Percentiles rank a stretch among this genome's conserved stretches.
Conservation (phyloP, 37 sponge, comb jelly and placozoan species). For the Ephydatia muelleri region DNA sequence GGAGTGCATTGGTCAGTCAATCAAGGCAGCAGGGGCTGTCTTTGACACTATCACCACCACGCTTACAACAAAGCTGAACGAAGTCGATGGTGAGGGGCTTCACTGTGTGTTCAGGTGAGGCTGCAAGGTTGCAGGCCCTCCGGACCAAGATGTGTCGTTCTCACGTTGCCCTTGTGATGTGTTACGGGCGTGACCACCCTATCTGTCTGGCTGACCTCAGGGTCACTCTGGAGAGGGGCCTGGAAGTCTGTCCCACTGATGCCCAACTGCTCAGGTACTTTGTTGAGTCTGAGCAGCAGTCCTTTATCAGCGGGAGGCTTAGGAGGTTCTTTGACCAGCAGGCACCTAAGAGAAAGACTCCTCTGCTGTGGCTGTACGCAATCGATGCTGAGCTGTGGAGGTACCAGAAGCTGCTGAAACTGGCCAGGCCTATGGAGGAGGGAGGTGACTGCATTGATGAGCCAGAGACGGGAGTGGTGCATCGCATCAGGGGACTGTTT, state of each 20-base stretch:
- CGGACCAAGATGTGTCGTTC: conserved; percentile 19
- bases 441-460: conserved; percentile 14
- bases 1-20: not conserved
- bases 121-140: not conserved
- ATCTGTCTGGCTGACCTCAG: conserved; percentile 34
- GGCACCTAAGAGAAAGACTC: not conserved
- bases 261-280: conserved; percentile 30
- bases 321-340: conserved; percentile 56
- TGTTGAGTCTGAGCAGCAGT: conserved; percentile 40
- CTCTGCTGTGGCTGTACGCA: conserved; percentile 55
- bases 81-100: not conserved
- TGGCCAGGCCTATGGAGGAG: not conserved
- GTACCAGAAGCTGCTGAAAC: conserved; percentile 11
- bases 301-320: conserved; percentile 54
- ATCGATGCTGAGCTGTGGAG: conserved; percentile 50
- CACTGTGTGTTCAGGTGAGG: not conserved
- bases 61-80: not conserved
- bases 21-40: not conserved
- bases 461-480: conserved; percentile 32
- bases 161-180: conserved; percentile 32
- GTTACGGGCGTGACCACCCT: conserved; percentile 11
- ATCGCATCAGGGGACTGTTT: conserved; percentile 64
- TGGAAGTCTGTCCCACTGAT: conserved; percentile 58
- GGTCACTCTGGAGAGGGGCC: conserved; percentile 21
- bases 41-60: not conserved